Percentiles rank a stretch among this genome's conserved stretches.
Evolutionary conservation across 2,797 vertebrate species (phyloP).

Genomic region (Myiothlypis coronata): DNA sequence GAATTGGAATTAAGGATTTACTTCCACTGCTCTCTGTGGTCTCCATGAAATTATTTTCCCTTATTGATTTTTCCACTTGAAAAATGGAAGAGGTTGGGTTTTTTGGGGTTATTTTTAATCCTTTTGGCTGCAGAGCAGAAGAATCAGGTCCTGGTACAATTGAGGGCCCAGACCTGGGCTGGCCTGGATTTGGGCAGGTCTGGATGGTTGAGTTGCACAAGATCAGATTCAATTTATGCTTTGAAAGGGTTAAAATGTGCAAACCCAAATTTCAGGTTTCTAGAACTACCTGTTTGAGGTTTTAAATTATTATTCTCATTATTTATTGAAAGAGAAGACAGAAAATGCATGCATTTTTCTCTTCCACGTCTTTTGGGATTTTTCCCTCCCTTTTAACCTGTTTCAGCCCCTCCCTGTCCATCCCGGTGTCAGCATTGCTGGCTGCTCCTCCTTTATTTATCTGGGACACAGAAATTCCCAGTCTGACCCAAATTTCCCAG

Average conservation of each 20-base stretch:
- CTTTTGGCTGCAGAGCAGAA: background rate
- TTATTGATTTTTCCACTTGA: background rate
- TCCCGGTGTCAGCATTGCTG: accelerated
- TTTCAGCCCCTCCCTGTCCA: background rate
- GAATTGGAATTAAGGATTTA: background rate
- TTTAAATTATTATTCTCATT: background rate
- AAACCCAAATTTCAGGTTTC: background rate
- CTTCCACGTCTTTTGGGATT: background rate
- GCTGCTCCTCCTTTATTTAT: background rate
- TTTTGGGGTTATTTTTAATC: accelerated
- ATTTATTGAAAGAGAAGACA: background rate
- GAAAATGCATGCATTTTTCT: background rate
- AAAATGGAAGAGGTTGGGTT: background rate
- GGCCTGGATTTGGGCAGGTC: background rate
- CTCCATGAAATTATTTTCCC: background rate
- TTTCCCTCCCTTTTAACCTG: background rate
- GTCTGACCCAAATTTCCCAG: background rate
- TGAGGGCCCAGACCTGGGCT: accelerated
- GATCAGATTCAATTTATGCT: background rate
- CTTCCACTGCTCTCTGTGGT: background rate
- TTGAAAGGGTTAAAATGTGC: background rate
- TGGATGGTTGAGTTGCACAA: background rate
- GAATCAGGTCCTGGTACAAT: background rate
- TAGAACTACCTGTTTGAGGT: background rate
- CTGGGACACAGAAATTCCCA: background rate